Conservation (phyloP, 2,797 vertebrate genomes). For the Hippocampus kuda region DNA sequence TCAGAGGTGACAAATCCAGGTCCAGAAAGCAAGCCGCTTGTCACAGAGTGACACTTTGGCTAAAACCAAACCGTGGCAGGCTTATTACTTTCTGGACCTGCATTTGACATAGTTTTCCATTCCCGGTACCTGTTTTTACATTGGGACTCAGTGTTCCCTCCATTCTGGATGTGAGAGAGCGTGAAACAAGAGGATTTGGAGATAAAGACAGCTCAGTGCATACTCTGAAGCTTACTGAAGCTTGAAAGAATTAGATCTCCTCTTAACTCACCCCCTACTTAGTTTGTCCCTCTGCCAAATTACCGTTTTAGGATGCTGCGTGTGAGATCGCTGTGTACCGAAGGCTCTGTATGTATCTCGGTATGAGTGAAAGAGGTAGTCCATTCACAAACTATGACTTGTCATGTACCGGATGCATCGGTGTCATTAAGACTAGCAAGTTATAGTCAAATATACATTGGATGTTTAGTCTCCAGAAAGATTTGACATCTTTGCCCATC, state of each 20-base stretch:
- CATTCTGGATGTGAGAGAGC: background rate
- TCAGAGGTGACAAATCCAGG: no score
- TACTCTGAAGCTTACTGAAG: slow-evolving; percentile 17
- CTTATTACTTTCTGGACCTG: no score
- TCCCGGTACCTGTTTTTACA: slow-evolving; percentile 6
- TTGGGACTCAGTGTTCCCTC: background rate
- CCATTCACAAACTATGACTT: background rate
- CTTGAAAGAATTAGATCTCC: slow-evolving; percentile 37
- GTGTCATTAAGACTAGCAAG: background rate
- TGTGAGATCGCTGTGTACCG: background rate
- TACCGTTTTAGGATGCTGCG: slow-evolving; percentile 17
- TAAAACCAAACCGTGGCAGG: no score
- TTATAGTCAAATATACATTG: background rate
- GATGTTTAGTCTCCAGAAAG: background rate
- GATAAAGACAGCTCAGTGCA: slow-evolving; percentile 12
- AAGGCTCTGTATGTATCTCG: background rate
- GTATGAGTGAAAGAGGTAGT: background rate
- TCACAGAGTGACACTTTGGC: no score
- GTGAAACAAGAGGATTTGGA: slow-evolving; percentile 17
- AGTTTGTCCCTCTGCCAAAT: slow-evolving; percentile 35
- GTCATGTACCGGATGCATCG: background rate
- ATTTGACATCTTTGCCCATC: slow-evolving; percentile 14
- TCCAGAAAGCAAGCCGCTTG: no score
- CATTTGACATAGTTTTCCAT: slow-evolving; percentile 3
- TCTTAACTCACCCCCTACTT: slow-evolving; percentile 29